Evolutionary conservation across 2,797 vertebrate species (phyloP).

Genomic region (Nasua narica): DNA sequence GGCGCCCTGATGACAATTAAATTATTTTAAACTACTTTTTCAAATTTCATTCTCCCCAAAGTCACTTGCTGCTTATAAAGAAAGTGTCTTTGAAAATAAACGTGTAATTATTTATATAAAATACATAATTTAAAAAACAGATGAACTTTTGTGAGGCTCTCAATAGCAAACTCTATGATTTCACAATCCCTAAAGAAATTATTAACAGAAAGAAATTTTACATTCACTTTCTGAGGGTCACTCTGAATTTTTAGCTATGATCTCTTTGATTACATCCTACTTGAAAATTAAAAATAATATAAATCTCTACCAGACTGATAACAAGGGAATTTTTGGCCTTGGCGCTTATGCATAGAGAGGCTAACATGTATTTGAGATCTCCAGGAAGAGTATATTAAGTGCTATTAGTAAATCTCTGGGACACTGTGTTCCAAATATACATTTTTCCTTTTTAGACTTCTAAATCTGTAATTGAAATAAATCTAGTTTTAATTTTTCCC

Average conservation of each 20-base stretch:
- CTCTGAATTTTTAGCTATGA: background rate
- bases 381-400: background rate
- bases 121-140: background rate
- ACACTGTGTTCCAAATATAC: background rate
- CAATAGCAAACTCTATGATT: background rate
- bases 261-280: background rate
- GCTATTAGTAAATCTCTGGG: background rate
- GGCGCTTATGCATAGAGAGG: background rate
- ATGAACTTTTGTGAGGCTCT: background rate
- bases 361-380: background rate
- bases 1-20: background rate
- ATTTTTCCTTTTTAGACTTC: conserved; percentile 38
- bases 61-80: background rate
- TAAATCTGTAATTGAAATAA: conserved; percentile 29
- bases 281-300: conserved; percentile 26
- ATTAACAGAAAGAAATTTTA: background rate
- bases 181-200: background rate
- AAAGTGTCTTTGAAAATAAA: conserved; percentile 37
- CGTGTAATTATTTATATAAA: background rate
- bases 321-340: conserved; percentile 1
- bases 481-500: conserved; percentile 14
- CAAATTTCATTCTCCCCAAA: background rate
- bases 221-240: background rate
- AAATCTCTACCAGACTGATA: background rate
- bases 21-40: conserved; percentile 9